Conservation (phyloP, 2,113 vertebrate species). For the Prochilodus magdalenae region DNA sequence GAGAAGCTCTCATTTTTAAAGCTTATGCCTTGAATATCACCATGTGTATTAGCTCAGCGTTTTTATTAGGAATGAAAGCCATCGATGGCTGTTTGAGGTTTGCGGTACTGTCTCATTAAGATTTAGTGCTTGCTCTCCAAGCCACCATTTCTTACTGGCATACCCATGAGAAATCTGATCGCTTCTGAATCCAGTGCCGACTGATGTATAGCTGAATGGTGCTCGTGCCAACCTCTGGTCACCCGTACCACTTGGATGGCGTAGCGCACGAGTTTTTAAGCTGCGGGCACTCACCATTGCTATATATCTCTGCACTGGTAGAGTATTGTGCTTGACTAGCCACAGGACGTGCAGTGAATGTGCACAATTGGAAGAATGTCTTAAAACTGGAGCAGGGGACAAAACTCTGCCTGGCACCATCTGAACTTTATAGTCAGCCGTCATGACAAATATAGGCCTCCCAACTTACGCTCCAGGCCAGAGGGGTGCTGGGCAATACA, state of each 20-base stretch:
- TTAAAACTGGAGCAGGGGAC: constrained; percentile 61
- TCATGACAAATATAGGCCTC: constrained; percentile 39
- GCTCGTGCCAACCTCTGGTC: constrained; percentile 35
- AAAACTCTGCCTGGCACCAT: constrained; percentile 58
- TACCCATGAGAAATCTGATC: constrained; percentile 57
- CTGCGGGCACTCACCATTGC: constrained; percentile 55
- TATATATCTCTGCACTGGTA: constrained; percentile 58
- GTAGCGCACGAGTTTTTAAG: not conserved
- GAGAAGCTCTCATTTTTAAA: constrained; percentile 54
- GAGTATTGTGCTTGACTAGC: constrained; percentile 52
- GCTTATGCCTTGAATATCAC: constrained; percentile 52
- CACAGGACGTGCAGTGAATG: constrained; percentile 54
- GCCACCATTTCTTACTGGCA: constrained; percentile 59
- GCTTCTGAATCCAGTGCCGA: constrained; percentile 51
- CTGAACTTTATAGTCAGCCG: constrained; percentile 38
- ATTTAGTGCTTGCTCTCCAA: constrained; percentile 56
- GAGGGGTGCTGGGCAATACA: constrained; percentile 53
- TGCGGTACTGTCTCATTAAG: constrained; percentile 37
- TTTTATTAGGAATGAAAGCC: constrained; percentile 50
- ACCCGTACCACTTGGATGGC: constrained; percentile 17
- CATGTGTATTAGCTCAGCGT: constrained; percentile 48
- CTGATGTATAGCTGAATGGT: constrained; percentile 55
- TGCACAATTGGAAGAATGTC: constrained; percentile 57
- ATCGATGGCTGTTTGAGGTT: constrained; percentile 49
- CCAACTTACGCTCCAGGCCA: constrained; percentile 32